Conservation (phyloP, 2,888 invertebrate species). For the Caenorhabditis sulstoni region DNA sequence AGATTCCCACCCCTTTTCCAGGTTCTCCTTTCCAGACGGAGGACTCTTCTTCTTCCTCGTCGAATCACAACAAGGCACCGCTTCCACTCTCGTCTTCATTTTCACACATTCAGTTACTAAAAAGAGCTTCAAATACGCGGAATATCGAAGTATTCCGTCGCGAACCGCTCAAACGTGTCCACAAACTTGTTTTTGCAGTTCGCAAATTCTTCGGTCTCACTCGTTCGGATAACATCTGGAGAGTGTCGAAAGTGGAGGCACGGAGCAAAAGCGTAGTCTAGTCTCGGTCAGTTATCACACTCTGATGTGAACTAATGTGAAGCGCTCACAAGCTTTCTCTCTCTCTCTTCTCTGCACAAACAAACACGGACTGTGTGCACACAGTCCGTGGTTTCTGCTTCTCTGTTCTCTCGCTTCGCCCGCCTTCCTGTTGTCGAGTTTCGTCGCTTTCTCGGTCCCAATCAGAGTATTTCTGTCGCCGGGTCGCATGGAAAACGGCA, state of each 20-base stretch:
- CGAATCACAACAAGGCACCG: conserved; percentile 41
- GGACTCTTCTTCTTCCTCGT: conserved; percentile 39
- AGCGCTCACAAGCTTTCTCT: conserved; percentile 5
- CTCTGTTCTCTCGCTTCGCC: background rate
- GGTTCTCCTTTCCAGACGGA: conserved; percentile 23
- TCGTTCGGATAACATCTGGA: conserved; percentile 30
- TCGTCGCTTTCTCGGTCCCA: conserved; percentile 11
- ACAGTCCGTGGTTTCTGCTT: conserved; percentile 25
- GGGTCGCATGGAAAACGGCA: no score
- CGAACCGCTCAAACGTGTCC: background rate
- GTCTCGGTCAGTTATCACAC: conserved; percentile 23
- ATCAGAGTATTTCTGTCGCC: conserved; percentile 19
- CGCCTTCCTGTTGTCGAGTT: conserved; percentile 27
- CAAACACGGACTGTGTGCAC: conserved; percentile 27
- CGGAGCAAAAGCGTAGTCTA: conserved; percentile 51
- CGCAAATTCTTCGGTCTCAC: conserved; percentile 21
- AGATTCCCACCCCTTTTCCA: no score
- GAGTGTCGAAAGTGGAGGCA: conserved; percentile 34
- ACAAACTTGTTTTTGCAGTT: conserved; percentile 21
- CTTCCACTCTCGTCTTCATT: conserved; percentile 45
- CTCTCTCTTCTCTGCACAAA: conserved; percentile 18
- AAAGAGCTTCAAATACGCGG: conserved; percentile 24
- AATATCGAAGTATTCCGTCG: conserved; percentile 14
- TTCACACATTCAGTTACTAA: conserved; percentile 42
- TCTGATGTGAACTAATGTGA: conserved; percentile 25